Base-by-base conservation (phyloP, 2,888 invertebrate genomes). In the Electrophaes corylata region DNA sequence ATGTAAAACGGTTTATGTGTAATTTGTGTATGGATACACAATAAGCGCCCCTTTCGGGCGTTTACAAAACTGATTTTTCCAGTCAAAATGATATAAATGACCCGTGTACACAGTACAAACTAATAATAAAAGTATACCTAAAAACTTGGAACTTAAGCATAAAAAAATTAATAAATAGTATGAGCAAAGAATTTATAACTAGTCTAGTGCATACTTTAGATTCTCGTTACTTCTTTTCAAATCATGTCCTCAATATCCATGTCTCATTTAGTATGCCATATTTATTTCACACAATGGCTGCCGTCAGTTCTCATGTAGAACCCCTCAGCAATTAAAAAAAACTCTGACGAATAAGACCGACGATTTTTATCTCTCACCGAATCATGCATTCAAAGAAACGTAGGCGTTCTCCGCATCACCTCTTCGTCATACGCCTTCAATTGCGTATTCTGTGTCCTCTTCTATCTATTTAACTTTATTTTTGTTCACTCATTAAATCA, bases 251-350 rank as follows among this genome's bases (percentile, higher is more conserved):
- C 82, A 73, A 79, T 83, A 75, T 84, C 81, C 76, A 79, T 65
- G 76, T 80, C 75, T 69, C 64, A 72, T 52, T 64, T 50, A 44
- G 85, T 79, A 81, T 76, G 80, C 83, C 83, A 82, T 90, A 87
- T 87, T 88, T 84, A 84, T 84, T 71, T 79, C 73, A 82, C 78
- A 90, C 89, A 90, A 91, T 89, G 85, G 88, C 84, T 73, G 77
- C 85, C 83, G 78, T 81, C 78, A 77, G 83, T 90, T 91, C 91
- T 85, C 91, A 91, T 87, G 86, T 78, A 78, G 68, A 83, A 83
- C 84, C 89, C 88, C 88, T 88, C 81, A 83, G 84, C 89, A 91
- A 91, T 91, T 91, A 91, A 90, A 91, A n/a, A 89, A 84, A 89
- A 86, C 74, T 71, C 88, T 81, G 88, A 91, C 91, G 91, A 91